phyloP scores from a whole-genome alignment of 2,113 vertebrate genomes.

The Pyrgilauda ruficollis region DNA sequence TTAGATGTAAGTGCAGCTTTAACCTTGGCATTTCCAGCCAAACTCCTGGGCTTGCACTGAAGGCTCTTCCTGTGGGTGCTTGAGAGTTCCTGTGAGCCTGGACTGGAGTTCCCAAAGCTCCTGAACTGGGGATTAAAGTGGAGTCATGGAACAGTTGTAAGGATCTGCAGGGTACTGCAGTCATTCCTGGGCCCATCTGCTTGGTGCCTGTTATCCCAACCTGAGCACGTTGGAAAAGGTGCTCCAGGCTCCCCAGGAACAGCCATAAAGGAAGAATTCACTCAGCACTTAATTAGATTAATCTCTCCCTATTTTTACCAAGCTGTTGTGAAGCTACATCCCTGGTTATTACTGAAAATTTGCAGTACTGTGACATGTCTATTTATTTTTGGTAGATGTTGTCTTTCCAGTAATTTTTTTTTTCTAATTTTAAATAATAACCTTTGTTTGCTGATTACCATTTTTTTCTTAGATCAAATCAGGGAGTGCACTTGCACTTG shows the following conservation, averaged over 20 bases:
- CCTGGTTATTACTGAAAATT: background rate
- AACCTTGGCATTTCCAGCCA: background rate
- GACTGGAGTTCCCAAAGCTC: background rate
- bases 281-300: background rate
- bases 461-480: background rate
- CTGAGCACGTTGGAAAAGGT: background rate
- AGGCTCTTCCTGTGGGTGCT: background rate
- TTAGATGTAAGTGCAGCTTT: fast-evolving
- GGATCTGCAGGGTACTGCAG: background rate
- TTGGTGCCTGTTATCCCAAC: background rate
- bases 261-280: background rate
- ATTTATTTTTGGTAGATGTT: background rate
- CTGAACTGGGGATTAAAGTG: background rate
- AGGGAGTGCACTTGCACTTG: background rate
- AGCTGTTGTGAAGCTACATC: background rate
- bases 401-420: background rate
- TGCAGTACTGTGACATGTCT: background rate
- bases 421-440: background rate
- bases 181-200: background rate
- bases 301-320: background rate
- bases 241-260: background rate
- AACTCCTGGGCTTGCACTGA: background rate
- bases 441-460: background rate
- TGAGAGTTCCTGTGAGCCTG: background rate
- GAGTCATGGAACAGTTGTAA: background rate